phyloP scores from a whole-genome alignment of 2,888 invertebrate species.

The Candidula unifasciata region DNA sequence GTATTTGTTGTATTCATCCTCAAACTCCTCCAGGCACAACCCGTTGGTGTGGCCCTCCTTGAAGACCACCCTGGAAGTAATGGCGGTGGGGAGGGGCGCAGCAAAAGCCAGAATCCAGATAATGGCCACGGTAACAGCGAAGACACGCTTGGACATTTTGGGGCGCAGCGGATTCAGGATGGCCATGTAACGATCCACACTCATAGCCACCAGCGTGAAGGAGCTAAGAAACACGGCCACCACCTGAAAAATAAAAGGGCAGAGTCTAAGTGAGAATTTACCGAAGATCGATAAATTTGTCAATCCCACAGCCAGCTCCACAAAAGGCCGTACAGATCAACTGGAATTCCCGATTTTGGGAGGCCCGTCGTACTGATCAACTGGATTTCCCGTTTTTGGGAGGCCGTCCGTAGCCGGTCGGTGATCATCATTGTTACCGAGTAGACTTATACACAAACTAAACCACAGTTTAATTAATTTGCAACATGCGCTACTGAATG shows the following conservation, averaged over 20 bases:
- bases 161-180: conserved; percentile 92
- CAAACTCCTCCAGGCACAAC: conserved; percentile 62
- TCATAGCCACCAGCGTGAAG: conserved; percentile 93
- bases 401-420: too few species aligned
- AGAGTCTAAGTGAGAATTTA: background rate
- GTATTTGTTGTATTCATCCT: conserved; percentile 57
- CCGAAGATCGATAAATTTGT: too few species aligned
- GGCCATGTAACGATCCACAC: conserved; percentile 92
- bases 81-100: conserved; percentile 88
- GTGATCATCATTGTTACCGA: too few species aligned
- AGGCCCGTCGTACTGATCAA: too few species aligned
- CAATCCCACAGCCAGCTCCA: too few species aligned
- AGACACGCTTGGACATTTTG: conserved; percentile 86
- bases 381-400: too few species aligned
- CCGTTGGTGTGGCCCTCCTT: conserved; percentile 49
- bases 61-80: conserved; percentile 80
- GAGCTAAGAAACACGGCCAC: conserved; percentile 85
- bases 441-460: too few species aligned
- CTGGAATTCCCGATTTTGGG: too few species aligned
- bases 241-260: background rate
- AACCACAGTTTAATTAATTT: background rate
- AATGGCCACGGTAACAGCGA: conserved; percentile 83
- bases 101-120: conserved; percentile 88
- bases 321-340: too few species aligned
- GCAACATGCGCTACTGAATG: too few species aligned